Evolutionary conservation across 2,797 vertebrate genomes (phyloP), one percentile per base, ranked within the genome.

Genomic region (Lagodon rhomboides): DNA sequence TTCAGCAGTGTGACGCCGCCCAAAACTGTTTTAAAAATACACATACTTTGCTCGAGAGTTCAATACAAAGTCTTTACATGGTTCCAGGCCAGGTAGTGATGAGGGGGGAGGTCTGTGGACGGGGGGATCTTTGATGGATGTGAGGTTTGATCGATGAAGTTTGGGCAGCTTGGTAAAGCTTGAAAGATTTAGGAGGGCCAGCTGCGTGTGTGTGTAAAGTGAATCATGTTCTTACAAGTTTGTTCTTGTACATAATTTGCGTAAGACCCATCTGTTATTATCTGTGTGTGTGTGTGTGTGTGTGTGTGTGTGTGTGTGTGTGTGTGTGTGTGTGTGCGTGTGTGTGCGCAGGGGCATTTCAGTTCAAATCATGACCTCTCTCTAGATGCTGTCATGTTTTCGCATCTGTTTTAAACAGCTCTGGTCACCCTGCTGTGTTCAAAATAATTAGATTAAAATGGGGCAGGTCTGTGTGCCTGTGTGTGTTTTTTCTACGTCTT

Each of bases 401-500:
- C 65, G 87, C 77, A 51, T 84, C 77, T 77, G 85, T 79, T 91
- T 90, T 90, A 86, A 93, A 82, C 17, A 49, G 82, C 79, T 85
- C 89, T 78, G 80, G 73, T 64, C 80, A 15, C 67, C 84, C 91
- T 90, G 73, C 90, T 89, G 91, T 71, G 79, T 81, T 89, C 65
- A 62, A 65, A 67, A 82, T 92, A 92, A 94, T 94, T 90, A 89
- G 80, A 94, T 95, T 92, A 90, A 90, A 91, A 81, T 84, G 25
- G 20, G 16, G 47, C 68, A n/a, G 22, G 18, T 60, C 20, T 66
- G 13, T 44, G 23, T 71, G 63, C 67, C 49, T 65, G 22, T 74
- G 46, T 62, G 73, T 68, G 51, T 68, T 60, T 73, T 73, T 16
- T 60, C 47, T 61, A 63, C 13, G 23, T 44, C 34, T 9, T 34